A percentile compares a stretch with the other conserved stretches of the same genome.
Evolutionary conservation across 2,113 vertebrate species (phyloP).

Genomic region (Setophaga kirtlandii): DNA sequence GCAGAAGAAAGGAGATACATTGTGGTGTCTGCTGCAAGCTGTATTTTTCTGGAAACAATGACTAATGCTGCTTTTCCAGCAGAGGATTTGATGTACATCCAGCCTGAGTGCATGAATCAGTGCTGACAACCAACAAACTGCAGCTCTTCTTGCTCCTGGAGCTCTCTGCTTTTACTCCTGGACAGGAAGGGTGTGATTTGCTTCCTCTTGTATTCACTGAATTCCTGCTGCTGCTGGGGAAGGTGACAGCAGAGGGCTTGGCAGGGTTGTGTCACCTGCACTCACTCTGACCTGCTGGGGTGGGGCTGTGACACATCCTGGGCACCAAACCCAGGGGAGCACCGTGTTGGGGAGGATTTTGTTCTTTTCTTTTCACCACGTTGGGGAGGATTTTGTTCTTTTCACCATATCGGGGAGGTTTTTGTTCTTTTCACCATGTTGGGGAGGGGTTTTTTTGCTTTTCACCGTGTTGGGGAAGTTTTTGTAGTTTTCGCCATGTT

Average conservation of each 20-base stretch:
- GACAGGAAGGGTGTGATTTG: fast-evolving
- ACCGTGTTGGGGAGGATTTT: not conserved
- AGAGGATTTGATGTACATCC: not conserved
- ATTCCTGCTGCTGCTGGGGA: not conserved
- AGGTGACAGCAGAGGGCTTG: not conserved
- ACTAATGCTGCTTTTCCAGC: not conserved
- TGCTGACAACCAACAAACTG: not conserved
- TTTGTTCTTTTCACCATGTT: too few relatives aligned
- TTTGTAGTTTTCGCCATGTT: too few relatives aligned
- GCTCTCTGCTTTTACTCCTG: not conserved
- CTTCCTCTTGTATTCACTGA: fast-evolving
- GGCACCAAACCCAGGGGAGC: not conserved
- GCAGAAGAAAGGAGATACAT: not conserved
- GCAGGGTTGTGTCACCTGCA: not conserved
- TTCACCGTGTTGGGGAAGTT: too few relatives aligned
- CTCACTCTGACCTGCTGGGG: not conserved
- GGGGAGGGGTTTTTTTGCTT: too few relatives aligned
- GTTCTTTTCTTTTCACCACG: not conserved
- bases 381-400: not conserved
- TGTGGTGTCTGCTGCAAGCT: slow-evolving; percentile 32
- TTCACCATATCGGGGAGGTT: not conserved
- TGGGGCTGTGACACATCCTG: not conserved
- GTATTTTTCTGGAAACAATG: slow-evolving; percentile 35
- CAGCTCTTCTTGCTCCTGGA: not conserved
- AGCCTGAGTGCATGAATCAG: slow-evolving; percentile 13